Evolutionary conservation across 2,888 invertebrate species (phyloP).

Genomic region (Chaitophorus viminalis): DNA sequence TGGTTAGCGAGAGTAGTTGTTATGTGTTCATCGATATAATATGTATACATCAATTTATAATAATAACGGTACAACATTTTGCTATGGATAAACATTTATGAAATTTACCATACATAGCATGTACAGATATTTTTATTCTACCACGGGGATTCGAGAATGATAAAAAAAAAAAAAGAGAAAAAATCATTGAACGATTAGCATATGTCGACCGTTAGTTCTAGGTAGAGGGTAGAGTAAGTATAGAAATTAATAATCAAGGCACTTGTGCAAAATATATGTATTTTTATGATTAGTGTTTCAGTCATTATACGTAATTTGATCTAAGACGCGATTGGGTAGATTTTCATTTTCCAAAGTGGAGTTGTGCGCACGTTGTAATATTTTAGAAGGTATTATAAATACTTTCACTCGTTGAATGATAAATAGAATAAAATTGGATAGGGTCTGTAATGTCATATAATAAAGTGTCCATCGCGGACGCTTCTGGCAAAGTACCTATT

Average conservation of each 20-base stretch:
- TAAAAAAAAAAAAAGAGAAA: too few relatives aligned
- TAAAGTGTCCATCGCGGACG: background rate
- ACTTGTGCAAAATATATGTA: background rate
- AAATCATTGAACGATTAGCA: background rate
- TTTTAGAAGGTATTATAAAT: background rate
- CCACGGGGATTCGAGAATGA: too few relatives aligned
- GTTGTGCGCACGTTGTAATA: background rate
- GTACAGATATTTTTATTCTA: too few relatives aligned
- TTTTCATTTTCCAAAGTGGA: conserved; percentile 23
- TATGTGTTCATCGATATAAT: too few relatives aligned
- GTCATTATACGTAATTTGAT: background rate
- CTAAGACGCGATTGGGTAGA: background rate
- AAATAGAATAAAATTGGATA: background rate
- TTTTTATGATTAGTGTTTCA: background rate
- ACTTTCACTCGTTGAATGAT: background rate
- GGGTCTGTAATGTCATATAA: background rate
- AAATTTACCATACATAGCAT: too few relatives aligned
- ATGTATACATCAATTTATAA: too few relatives aligned
- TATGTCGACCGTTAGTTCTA: background rate
- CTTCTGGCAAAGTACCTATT: too few relatives aligned
- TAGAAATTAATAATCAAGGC: background rate
- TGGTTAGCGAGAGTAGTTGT: too few relatives aligned
- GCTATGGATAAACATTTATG: too few relatives aligned
- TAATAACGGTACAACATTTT: too few relatives aligned
- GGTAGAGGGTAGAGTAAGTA: background rate